Evolutionary conservation across 2,797 vertebrate species (phyloP), one percentile per base, ranked within the genome.

Genomic region (Pipistrellus pygmaeus): DNA sequence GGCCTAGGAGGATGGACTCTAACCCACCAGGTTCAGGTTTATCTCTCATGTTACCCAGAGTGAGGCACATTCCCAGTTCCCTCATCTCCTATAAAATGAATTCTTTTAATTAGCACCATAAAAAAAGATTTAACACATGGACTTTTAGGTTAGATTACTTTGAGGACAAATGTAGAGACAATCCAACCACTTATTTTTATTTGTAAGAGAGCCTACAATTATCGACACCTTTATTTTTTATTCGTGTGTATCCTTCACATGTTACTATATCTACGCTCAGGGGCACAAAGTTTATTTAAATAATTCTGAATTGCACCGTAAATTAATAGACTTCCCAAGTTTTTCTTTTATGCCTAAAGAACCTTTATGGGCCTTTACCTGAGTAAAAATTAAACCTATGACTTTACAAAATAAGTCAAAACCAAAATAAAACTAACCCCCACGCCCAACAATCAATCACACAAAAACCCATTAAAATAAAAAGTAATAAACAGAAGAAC

Each of bases 41-140:
- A 64, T 55, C 73, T 75, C 15, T 66, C 35, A 51, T 35, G 66
- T 44, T 72, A 60, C 3, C 3, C 20, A 57, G 60, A 57, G 12
- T 76, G 46, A 96, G 81, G 84, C 51, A 68, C 18, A 60, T 18
- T 80, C 48, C 53, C 71, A 88, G 30, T 88, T 95, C 25, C n/a
- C 30, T 83, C 44, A 84, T 81, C n/a, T 94, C 66, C 69, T 64
- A 25, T 9, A 72, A 55, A 32, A 83, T 69, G 15, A 77, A 60
- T 78, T 85, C 80, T 94, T 95, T 87, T 80, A 41, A 94, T 85
- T 92, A 97, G 96, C 95, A 96, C 94, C 96, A 94, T 88, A 76
- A 80, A 81, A 94, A 83, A 55, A 12, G 11, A 95, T 85, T 93
- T 95, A 96, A 94, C 35, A 80, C 20, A 84, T 46, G 72, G 93